Percentiles rank a stretch among this genome's conserved stretches.
phyloP scores from a whole-genome alignment of 2,888 invertebrate species.

The Melikaiella ostensackeni region DNA sequence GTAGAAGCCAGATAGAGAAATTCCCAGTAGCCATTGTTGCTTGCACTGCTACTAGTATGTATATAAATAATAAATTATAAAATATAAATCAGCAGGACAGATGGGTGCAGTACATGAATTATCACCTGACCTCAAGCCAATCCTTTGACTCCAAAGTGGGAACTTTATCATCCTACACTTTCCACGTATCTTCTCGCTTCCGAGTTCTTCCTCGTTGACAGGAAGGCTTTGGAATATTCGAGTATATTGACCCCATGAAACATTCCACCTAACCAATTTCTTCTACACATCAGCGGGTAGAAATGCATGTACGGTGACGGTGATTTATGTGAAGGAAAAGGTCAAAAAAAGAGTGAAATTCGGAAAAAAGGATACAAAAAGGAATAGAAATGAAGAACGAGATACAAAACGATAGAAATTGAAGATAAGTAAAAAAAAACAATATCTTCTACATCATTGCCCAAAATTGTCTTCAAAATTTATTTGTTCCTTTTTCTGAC shows the following conservation, averaged over 20 bases:
- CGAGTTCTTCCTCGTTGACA: conserved; percentile 41
- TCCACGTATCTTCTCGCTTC: conserved; percentile 39
- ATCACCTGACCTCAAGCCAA: conserved; percentile 47
- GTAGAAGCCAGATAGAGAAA: conserved; percentile 9
- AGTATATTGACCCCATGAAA: conserved; percentile 43
- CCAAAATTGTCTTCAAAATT: too few relatives aligned
- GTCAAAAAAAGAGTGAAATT: background rate
- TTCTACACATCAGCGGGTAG: conserved; percentile 67
- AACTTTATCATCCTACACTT: conserved; percentile 26
- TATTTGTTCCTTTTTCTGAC: too few relatives aligned
- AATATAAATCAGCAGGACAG: conserved; percentile 60
- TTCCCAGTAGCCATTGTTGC: conserved; percentile 62
- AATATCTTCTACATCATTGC: too few relatives aligned
- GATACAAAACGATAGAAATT: too few relatives aligned
- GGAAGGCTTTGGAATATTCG: conserved; percentile 1
- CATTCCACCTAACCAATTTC: conserved; percentile 73
- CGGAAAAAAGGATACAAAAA: background rate
- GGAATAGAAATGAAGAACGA: background rate
- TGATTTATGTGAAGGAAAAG: conserved; percentile 66
- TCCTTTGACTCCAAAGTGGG: conserved; percentile 36
- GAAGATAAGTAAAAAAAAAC: too few relatives aligned
- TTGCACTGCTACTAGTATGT: conserved; percentile 42
- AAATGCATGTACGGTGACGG: conserved; percentile 70
- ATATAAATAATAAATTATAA: conserved; percentile 49
- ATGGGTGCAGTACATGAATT: conserved; percentile 61